phyloP scores from a whole-genome alignment of 2,113 vertebrate species.

The Leptobrachium leishanense region DNA sequence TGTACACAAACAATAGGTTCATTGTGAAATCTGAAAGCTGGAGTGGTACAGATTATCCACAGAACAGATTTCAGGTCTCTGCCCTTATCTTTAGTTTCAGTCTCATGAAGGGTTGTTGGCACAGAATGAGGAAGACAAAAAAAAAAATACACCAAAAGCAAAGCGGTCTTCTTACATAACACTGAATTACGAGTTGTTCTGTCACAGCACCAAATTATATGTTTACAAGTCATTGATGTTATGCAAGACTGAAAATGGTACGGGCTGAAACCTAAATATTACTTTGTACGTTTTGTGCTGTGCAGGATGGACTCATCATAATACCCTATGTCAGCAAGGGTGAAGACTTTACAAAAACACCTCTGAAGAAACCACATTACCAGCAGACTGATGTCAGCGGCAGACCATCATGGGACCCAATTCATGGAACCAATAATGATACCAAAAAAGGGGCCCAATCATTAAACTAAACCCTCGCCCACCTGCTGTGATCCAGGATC shows the following conservation, averaged over 20 bases:
- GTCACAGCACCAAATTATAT: neutral
- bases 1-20: neutral
- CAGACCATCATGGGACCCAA: too few relatives aligned
- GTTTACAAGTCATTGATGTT: constrained; percentile 16
- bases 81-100: constrained; percentile 16
- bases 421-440: too few relatives aligned
- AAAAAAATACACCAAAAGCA: constrained; percentile 23
- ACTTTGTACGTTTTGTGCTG: too few relatives aligned
- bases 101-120: neutral
- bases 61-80: neutral
- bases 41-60: neutral
- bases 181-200: neutral
- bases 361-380: too few relatives aligned
- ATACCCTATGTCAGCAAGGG: too few relatives aligned
- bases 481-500: too few relatives aligned
- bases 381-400: too few relatives aligned
- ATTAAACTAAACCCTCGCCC: too few relatives aligned
- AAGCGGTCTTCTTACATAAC: constrained; percentile 27
- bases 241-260: neutral
- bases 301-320: too few relatives aligned
- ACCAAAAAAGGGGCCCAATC: too few relatives aligned
- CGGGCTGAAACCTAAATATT: too few relatives aligned
- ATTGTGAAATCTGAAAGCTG: neutral
- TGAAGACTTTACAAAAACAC: too few relatives aligned
- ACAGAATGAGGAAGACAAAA: neutral